phyloP scores from a whole-genome alignment of 2,888 invertebrate species.

The Athalia circularis region DNA sequence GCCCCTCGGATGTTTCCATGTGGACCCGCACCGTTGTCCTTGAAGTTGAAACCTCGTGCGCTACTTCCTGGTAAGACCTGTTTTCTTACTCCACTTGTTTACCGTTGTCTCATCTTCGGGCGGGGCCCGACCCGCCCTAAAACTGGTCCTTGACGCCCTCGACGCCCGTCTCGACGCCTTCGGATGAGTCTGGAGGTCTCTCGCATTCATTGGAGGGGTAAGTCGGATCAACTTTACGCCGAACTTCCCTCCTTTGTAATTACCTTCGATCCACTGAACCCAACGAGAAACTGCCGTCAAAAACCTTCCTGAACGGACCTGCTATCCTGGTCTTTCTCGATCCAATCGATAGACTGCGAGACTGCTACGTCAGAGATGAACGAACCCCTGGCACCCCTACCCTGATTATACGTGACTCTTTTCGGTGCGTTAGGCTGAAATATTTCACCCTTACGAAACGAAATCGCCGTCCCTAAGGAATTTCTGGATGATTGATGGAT shows the following conservation, averaged over 20 bases:
- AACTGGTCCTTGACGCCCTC: neutral
- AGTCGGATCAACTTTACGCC: slow-evolving; percentile 16
- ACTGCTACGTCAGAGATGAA: slow-evolving; percentile 39
- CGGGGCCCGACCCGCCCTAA: slow-evolving; percentile 52
- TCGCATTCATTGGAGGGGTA: slow-evolving; percentile 25
- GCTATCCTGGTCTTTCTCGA: slow-evolving; percentile 70
- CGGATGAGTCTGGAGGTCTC: neutral
- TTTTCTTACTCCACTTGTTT: slow-evolving; percentile 69
- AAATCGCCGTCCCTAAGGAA: neutral
- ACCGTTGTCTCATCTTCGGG: slow-evolving; percentile 66
- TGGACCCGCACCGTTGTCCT: slow-evolving; percentile 5
- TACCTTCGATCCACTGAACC: slow-evolving; percentile 10
- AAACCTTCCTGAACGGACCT: slow-evolving; percentile 53
- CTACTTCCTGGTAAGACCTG: slow-evolving; percentile 66
- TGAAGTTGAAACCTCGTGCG: slow-evolving; percentile 47
- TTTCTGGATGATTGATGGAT: neutral
- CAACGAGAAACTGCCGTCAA: neutral
- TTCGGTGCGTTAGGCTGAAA: neutral
- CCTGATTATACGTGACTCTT: neutral
- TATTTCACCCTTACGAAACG: neutral
- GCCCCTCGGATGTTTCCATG: neutral
- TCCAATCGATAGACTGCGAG: slow-evolving; percentile 72
- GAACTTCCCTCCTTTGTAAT: slow-evolving; percentile 27
- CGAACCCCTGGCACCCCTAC: neutral
- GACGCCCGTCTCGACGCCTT: slow-evolving; percentile 35